A percentile compares a stretch with the other conserved stretches of the same genome.
Evolutionary conservation across 2,888 invertebrate species (phyloP).

Genomic region (Onthophagus sagittarius): DNA sequence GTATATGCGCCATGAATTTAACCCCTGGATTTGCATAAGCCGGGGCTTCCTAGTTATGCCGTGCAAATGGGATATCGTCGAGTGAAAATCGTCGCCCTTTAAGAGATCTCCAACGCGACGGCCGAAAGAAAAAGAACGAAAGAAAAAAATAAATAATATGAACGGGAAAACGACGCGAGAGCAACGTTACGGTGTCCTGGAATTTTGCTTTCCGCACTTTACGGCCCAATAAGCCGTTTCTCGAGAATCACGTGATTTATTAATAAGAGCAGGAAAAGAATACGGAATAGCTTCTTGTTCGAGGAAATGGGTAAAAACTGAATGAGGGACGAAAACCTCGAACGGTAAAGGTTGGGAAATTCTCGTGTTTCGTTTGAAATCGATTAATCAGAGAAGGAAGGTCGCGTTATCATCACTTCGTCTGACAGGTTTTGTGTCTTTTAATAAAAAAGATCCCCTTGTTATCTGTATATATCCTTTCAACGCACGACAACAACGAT

Average conservation of each 20-base stretch:
- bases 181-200: not conserved
- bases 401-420: not conserved
- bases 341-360: not conserved
- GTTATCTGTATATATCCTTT: not conserved
- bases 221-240: not conserved
- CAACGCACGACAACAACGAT: not conserved
- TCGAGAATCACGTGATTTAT: not conserved
- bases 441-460: not conserved
- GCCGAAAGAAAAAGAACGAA: too few species aligned
- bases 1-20: not conserved
- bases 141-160: too few species aligned
- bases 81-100: not conserved
- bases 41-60: not conserved
- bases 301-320: not conserved
- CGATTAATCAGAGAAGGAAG: not conserved
- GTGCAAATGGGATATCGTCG: not conserved
- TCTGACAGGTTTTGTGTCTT: not conserved
- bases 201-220: not conserved
- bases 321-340: not conserved
- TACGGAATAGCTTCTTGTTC: not conserved
- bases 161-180: not conserved
- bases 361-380: not conserved
- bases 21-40: not conserved
- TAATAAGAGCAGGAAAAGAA: not conserved
- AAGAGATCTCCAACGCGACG: not conserved